Evolutionary conservation across 2,797 vertebrate species (phyloP), one percentile per base, ranked within the genome.

Genomic region (Siniperca scherzeri): DNA sequence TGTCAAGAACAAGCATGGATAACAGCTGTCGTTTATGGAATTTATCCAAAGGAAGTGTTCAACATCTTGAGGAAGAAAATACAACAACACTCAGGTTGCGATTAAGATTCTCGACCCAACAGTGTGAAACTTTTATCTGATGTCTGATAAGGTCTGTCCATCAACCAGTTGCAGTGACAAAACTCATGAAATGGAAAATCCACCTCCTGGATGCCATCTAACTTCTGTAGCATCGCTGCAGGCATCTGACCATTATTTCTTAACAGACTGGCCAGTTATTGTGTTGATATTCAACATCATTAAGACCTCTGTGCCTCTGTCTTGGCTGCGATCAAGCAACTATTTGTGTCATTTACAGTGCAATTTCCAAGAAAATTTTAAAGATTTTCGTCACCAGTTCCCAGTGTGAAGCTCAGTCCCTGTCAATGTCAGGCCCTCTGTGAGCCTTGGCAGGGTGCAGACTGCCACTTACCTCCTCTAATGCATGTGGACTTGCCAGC

Each of bases 401-500:
- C 52, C 57, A 38, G 56, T 60, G 67, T 60, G 74, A 56, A 62
- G 64, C 78, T 81, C 59, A 10, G 50, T n/a, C 44, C 14, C 36
- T 66, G 60, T 77, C 42, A 38, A 44, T 55, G 68, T 30, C 70
- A 87, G 69, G 30, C 50, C 14, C 69, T 74, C 33, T 61, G 82
- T 78, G 66, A 78, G 73, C 19, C 48, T 74, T 82, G 76, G 78
- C 82, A 83, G 78, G 38, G 55, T 27, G 48, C 80, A 52, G 3
- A 10, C 78, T 50, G 53, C 65, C 61, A 75, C 87, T 78, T 86
- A 44, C 78, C 73, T 81, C 72, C 48, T 81, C 42, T 84, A 71
- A 88, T 82, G 65, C 68, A 62, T 67, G 86, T 68, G 36, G 73
- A 89, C 78, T 74, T 68, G n/a, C 46, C 67, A 82, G 78, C 42